Base-by-base conservation (phyloP, 2,888 invertebrate species). In the Eupithecia abbreviata region DNA sequence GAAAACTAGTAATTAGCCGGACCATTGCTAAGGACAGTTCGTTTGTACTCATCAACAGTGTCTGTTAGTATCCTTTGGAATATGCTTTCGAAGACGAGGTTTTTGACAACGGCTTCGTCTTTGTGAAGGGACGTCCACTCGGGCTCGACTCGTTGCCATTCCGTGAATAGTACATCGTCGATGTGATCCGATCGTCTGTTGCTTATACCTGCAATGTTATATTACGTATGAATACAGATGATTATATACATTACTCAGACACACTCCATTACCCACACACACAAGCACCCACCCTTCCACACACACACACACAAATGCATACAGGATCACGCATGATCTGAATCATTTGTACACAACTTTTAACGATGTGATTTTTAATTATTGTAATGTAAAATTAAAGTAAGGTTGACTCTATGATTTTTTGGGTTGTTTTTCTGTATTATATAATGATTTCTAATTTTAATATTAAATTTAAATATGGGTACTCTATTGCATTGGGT, bases 71-170 rank as follows among this genome's bases (percentile, higher is more conserved):
- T 88, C 83, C 89, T 91, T 80, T 93, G 92, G 85, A 94, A 93
- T 67, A 94, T 93, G 83, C 89, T 91, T 62, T 94, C 94, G 82
- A 94, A 94, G 6, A 94, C 85, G 81, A 94, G 93, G 80, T 91
- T 93, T 76, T 95, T 95, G 74, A 95, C 92, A 12, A 84, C 74
- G 30, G 88, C 91, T 73, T 95, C 95, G 82, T 94, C 94, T 0
- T 85, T 82, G 82, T 94, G 93, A 1, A 93, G 85, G 0, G 91
- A 84, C 0, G 93, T 94, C 95, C 95, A 95, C 79, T 93, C 93
- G 2, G 92, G 91, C 81, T 95, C 95, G 77, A 92, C 92, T n/a
- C 92, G 90, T 0, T 92, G 88, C 95, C 94, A 95, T 80, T 95
- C 94, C 30, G 92, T 84, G 80, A 94, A 93, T 69, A 95, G 74